Percentiles rank a stretch among this genome's conserved stretches.
phyloP scores from a whole-genome alignment of 2,888 invertebrate species.

The Lamproptera curius region DNA sequence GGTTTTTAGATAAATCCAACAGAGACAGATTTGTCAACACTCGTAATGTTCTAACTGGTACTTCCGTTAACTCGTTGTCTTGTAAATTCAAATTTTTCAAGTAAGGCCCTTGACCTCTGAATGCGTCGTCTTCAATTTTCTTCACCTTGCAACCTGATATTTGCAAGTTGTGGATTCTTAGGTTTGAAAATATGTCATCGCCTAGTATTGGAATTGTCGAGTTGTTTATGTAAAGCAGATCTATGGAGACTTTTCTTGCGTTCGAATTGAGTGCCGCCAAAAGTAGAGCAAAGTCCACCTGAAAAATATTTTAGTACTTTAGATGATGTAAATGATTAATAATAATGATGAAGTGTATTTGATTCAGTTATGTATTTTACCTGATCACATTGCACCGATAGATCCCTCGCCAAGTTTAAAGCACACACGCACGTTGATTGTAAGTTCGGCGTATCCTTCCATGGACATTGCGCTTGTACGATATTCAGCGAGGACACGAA shows the following conservation, averaged over 20 bases:
- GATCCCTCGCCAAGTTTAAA: slow-evolving; percentile 88
- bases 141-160: slow-evolving; percentile 89
- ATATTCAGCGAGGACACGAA: slow-evolving; percentile 33
- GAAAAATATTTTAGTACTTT: slow-evolving; percentile 25
- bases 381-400: slow-evolving; percentile 94
- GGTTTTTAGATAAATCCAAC: slow-evolving; percentile 91
- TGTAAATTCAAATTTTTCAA: slow-evolving; percentile 91
- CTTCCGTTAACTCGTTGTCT: slow-evolving; percentile 87
- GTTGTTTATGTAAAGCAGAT: slow-evolving; percentile 93
- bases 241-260: slow-evolving; percentile 83
- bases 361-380: slow-evolving; percentile 37
- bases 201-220: slow-evolving; percentile 85
- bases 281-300: slow-evolving; percentile 88
- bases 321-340: not conserved
- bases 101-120: slow-evolving; percentile 88
- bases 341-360: slow-evolving; percentile 7
- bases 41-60: slow-evolving; percentile 86
- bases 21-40: slow-evolving; percentile 84
- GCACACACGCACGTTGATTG: slow-evolving; percentile 93
- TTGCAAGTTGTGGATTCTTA: slow-evolving; percentile 89
- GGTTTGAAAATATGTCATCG: slow-evolving; percentile 82
- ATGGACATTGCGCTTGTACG: slow-evolving; percentile 86
- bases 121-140: slow-evolving; percentile 84
- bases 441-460: slow-evolving; percentile 86
- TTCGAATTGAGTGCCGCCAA: slow-evolving; percentile 84